phyloP scores from a whole-genome alignment of 2,888 invertebrate species.

The Coelogynopora nodosa region DNA sequence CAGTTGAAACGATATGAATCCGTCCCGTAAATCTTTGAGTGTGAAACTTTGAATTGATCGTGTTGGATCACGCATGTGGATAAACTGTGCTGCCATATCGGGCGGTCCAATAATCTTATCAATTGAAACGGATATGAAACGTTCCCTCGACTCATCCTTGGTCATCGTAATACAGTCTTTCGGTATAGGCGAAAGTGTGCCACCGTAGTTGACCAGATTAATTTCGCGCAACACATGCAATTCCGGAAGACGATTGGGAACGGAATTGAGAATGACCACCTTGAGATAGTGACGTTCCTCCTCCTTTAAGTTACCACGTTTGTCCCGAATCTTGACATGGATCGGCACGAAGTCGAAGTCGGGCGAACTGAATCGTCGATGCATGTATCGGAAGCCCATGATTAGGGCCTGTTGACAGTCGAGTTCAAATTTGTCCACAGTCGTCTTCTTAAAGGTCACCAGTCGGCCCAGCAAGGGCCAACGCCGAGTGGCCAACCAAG shows the following conservation, averaged over 20 bases:
- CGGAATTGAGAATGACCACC: background rate
- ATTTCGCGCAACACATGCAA: background rate
- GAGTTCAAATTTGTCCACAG: slow-evolving; percentile 27
- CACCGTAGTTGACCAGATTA: slow-evolving; percentile 36
- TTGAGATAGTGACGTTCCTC: slow-evolving; percentile 11
- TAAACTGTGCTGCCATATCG: slow-evolving; percentile 5
- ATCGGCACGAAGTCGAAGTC: slow-evolving; percentile 42
- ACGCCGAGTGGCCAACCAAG: slow-evolving; percentile 27
- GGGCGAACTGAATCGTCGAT: slow-evolving; percentile 33
- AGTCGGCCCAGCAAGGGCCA: slow-evolving; percentile 36
- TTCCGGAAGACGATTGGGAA: slow-evolving; percentile 19
- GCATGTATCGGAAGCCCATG: slow-evolving; percentile 44
- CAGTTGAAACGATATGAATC: slow-evolving; percentile 40
- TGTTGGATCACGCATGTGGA: slow-evolving; percentile 41
- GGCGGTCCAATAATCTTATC: background rate
- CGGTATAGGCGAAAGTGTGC: slow-evolving; percentile 39
- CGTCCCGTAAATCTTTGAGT: slow-evolving; percentile 23
- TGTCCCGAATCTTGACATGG: background rate
- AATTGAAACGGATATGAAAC: slow-evolving; percentile 18
- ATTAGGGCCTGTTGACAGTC: slow-evolving; percentile 38
- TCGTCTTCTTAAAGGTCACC: slow-evolving; percentile 11
- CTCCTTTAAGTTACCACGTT: background rate
- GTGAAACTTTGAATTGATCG: slow-evolving; percentile 36
- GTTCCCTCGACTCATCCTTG: slow-evolving; percentile 32
- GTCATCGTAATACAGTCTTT: slow-evolving; percentile 35